These are phyloP conservation scores for Leucoraja ocellata DNA, from an alignment of 2,797 vertebrate genomes.

Conservation along the genomic window DNA sequence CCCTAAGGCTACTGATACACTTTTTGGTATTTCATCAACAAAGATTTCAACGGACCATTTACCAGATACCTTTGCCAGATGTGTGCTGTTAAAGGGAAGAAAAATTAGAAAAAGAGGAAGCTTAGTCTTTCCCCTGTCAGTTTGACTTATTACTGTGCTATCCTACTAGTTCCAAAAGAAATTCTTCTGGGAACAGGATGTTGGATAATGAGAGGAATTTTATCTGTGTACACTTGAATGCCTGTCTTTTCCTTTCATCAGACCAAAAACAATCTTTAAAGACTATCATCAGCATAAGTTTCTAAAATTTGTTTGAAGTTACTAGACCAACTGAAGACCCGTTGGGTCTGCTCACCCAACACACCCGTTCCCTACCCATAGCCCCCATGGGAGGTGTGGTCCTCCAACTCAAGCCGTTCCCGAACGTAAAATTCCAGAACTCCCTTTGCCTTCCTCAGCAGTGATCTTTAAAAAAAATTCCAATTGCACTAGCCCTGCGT, in stretches of 20 bases:
- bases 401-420: too few species aligned
- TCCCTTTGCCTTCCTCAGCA: too few species aligned
- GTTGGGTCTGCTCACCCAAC: too few species aligned
- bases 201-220: neutral
- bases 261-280: neutral
- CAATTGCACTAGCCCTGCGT: too few species aligned
- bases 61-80: neutral
- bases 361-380: too few species aligned
- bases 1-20: neutral
- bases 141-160: slow-evolving; percentile 8
- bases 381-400: too few species aligned
- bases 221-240: slow-evolving; percentile 29
- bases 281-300: neutral
- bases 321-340: too few species aligned
- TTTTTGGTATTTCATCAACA: neutral
- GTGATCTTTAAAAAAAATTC: too few species aligned
- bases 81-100: neutral
- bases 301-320: neutral
- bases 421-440: too few species aligned
- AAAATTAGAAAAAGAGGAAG: neutral
- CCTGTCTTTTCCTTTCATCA: slow-evolving; percentile 28
- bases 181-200: slow-evolving; percentile 20
- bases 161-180: neutral
- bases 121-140: neutral
- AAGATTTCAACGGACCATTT: neutral